These are phyloP conservation scores for Meganola albula DNA, from an alignment of 2,888 invertebrate species.

Conservation along the genomic window DNA sequence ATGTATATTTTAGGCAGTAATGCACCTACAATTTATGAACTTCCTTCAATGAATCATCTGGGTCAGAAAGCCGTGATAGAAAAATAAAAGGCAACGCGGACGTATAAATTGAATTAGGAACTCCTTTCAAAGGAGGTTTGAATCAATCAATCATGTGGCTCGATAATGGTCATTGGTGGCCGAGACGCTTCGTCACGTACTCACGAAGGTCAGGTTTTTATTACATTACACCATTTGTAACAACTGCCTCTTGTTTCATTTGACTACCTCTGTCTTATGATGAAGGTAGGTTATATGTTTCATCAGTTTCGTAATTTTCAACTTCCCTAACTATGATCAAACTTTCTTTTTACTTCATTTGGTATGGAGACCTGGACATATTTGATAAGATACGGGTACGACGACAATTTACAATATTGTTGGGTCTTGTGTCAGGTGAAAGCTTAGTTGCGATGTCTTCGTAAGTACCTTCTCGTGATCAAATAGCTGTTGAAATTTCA, in stretches of 20 bases:
- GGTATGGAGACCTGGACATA: too few species aligned
- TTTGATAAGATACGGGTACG: too few species aligned
- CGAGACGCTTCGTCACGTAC: conserved; percentile 27
- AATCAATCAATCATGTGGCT: conserved; percentile 32
- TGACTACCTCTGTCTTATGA: conserved; percentile 8
- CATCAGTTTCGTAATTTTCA: conserved; percentile 11
- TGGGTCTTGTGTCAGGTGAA: too few species aligned
- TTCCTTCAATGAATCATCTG: conserved; percentile 28
- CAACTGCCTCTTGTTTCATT: conserved; percentile 20
- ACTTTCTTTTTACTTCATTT: too few species aligned
- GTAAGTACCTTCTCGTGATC: too few species aligned
- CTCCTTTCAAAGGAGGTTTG: conserved; percentile 20
- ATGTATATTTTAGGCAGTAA: too few species aligned
- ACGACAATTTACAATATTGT: too few species aligned
- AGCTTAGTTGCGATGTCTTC: too few species aligned
- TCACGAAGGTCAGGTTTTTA: conserved; percentile 31
- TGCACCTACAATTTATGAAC: too few species aligned
- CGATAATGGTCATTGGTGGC: conserved; percentile 32
- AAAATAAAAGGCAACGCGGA: conserved; percentile 24
- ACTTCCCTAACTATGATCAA: too few species aligned
- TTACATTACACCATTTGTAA: conserved; percentile 19
- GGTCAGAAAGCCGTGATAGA: conserved; percentile 17
- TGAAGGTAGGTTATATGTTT: conserved; percentile 6
- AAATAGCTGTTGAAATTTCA: too few species aligned
- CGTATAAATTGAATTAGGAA: conserved; percentile 26